Base-by-base conservation (phyloP, 2,888 invertebrate species). In the Drosophila limbata region DNA sequence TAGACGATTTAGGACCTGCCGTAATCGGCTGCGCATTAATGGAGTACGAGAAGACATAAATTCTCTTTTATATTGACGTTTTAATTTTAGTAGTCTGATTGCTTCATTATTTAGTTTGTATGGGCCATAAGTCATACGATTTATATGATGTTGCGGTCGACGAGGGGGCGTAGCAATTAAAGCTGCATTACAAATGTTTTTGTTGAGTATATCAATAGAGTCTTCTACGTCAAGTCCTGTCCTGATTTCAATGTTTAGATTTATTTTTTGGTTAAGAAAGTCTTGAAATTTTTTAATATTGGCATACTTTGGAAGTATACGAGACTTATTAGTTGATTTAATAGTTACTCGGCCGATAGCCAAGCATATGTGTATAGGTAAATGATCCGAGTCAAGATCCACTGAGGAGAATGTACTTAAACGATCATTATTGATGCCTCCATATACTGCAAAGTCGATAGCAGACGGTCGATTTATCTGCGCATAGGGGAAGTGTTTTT, bases 281-380 rank as follows among this genome's bases (percentile, higher is more conserved):
- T 25, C 39, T 39, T 52, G 21, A 40, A 52, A 52, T 4, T 15
- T 28, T n/a, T 40, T 25, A 5, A 52, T 21, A 10, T 28, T 48
- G 15, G 31, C 31, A 8, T 31, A 9, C 10, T 31, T 31, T 1
- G 31, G 1, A 1, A 31, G 21, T 21, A 21, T 21, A 4, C 21
- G 21, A 4, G 21, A 21, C 5, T 21, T 21, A 5, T 21, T 5
- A 21, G 5, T 5, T 21, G 21, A 5, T 21, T 21, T 21, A 5
- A 21, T 0, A 4, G 21, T 21, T 21, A 5, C 21, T 21, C 21
- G 21, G 21, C 21, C 31, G 2, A 9, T 31, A 31, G 31, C 31
- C 10, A 21, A 8, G 15, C 11, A 13, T n/a, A 51, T 17, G 6
- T n/a, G 19, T 3, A 51, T n/a, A 8, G 28, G 25, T 4, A 57